Base-by-base conservation (phyloP, 2,888 invertebrate species). In the Muscina levida region DNA sequence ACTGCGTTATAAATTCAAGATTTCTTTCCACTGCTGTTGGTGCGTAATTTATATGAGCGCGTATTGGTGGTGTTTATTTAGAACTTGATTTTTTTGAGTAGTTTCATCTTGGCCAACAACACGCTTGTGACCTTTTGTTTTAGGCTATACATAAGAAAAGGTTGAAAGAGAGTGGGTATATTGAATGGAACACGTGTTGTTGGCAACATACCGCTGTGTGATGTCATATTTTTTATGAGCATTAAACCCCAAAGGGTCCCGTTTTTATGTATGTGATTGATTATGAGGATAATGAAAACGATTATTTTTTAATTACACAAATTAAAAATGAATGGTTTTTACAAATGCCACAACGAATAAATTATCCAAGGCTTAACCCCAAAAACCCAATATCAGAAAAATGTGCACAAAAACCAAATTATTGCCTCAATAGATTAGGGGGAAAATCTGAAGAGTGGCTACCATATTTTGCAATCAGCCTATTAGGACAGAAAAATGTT, bases 1-100 rank as follows among this genome's bases (percentile, higher is more conserved):
- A 74, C 67, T 67, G 67, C 67, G 67, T 59, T 67, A 67, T 74
- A 67, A 74, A 74, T 74, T 74, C 67, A 46, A 57, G 48, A 59
- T 37, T 68, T 53, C 22, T 17, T 31, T 8, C 39, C 62, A n/a
- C n/a, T n/a, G n/a, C 8, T 11, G 46, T 31, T 31, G 4, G 1
- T n/a, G n/a, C 13, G 56, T 46, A 65, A 67, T 67, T 66, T 57
- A 56, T 73, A 57, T 67, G 66, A 65, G 31, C 31, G 22, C 22
- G 57, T 15, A 13, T 59, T 39, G 57, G 15, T 1, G 48, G 37
- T 57, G 5, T 74, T 57, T 57, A 37, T 74, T 74, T 59, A 31
- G 46, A 48, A 73, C 66, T 67, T 73, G 66, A 67, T 74, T 67
- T 74, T 74, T 67, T 51, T 59, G 56, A 74, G 67, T 48, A 57